Evolutionary conservation across 2,113 vertebrate species (phyloP).

Genomic region (Albula goreensis): DNA sequence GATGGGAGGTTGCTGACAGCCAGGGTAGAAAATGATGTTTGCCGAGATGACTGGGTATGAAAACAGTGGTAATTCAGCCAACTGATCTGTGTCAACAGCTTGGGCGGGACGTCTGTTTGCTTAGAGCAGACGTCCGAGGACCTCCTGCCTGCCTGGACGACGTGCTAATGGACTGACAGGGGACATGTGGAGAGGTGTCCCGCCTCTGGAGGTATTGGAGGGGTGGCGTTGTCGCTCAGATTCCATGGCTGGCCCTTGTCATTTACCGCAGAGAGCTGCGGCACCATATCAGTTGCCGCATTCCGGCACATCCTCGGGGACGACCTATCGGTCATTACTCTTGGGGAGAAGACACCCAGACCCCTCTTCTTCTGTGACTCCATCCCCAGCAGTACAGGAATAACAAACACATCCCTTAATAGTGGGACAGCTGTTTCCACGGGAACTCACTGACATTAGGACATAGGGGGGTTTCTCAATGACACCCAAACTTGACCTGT

Average conservation of each 20-base stretch:
- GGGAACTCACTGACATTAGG: background rate
- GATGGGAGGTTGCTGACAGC: background rate
- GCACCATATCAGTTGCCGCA: too few species aligned
- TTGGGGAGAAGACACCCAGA: background rate
- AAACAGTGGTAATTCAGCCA: background rate
- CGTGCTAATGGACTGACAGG: background rate
- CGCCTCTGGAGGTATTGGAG: background rate
- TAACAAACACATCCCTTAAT: background rate
- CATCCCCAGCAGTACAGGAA: background rate
- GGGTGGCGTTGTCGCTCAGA: too few species aligned
- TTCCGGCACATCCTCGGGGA: too few species aligned
- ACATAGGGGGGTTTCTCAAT: background rate
- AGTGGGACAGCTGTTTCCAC: background rate
- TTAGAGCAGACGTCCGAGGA: background rate
- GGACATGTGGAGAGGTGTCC: background rate
- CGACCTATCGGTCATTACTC: background rate
- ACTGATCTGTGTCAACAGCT: background rate
- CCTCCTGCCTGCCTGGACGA: background rate
- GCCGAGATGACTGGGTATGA: background rate
- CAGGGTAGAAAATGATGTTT: background rate
- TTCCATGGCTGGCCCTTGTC: too few species aligned
- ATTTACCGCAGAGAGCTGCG: too few species aligned
- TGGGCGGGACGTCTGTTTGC: background rate
- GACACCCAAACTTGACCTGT: background rate
- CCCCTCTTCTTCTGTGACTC: background rate